Evolutionary conservation across 2,888 invertebrate genomes (phyloP), one percentile per base, ranked within the genome.

Genomic region (Lepetodrilus schrolli): DNA sequence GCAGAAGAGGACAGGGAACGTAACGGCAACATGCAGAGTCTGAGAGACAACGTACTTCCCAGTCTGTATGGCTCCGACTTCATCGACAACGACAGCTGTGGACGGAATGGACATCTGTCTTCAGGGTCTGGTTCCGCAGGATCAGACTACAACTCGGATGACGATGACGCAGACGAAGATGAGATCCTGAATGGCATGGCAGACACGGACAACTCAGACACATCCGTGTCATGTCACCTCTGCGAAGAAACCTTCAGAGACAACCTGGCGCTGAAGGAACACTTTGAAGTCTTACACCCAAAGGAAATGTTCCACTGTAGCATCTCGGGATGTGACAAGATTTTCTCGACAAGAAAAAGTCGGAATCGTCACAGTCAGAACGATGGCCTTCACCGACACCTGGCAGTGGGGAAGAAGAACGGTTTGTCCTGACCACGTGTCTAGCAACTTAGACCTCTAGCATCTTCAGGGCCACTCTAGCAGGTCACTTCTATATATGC

Each of bases 361-460:
- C 93, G 95, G 77, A 95, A 95, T 88, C 92, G 94, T 66, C 95
- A 95, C 90, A 93, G 94, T 75, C 94, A 94, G 84, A 93, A 94
- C 82, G 94, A 94, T 79, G 91, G 91, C 74, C 88, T 93, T 26
- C 93, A 93, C 78, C 78, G 85, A 58, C 82, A 88, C 78, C 76
- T 85, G 30, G 50, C 78, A 49, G 72, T 78, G 23, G 78, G 72
- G 20, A 79, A 76, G 50, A 78, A 77, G 70, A 82, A 79, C 36
- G 78, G 80, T 2, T 66, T 81, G 23, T 81, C 79, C 21, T 81
- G 75, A 79, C 68, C 38, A 47, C 5, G 13, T 47, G 17, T 20
- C 68, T 26, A 13, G 47, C 43, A 10, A 10, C 21, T 20, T 66
- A 38, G 66, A 66, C 43, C n/a, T 38, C 37, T 66, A 68, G 20